Conservation (phyloP, 2,888 invertebrate species). For the Pheosia tremula region DNA sequence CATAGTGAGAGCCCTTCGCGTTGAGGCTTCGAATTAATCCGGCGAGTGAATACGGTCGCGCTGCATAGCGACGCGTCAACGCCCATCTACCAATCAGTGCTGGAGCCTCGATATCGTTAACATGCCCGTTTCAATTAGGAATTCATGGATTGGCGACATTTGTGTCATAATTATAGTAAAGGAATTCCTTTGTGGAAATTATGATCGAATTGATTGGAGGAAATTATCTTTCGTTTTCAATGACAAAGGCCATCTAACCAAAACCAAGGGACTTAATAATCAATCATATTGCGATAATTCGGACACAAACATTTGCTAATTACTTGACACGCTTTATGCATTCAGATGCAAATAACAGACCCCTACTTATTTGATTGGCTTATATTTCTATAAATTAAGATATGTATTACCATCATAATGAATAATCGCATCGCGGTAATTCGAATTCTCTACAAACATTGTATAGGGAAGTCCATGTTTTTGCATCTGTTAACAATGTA, state of each 20-base stretch:
- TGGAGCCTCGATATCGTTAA: neutral
- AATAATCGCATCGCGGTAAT: neutral
- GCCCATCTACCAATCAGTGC: neutral
- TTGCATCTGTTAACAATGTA: neutral
- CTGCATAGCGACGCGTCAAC: neutral
- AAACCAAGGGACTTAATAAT: too few relatives aligned
- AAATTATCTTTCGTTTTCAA: too few relatives aligned
- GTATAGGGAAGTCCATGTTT: too few relatives aligned
- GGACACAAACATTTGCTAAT: too few relatives aligned
- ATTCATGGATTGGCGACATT: neutral
- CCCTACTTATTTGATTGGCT: too few relatives aligned
- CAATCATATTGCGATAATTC: too few relatives aligned
- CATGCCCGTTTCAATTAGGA: neutral
- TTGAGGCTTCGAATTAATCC: slow-evolving; percentile 2
- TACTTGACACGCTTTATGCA: too few relatives aligned
- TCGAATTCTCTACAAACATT: slow-evolving; percentile 4
- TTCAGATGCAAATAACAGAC: too few relatives aligned
- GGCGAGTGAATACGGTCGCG: neutral
- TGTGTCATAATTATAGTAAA: neutral
- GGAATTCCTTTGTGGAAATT: neutral
- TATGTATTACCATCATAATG: neutral
- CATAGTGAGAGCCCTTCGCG: neutral
- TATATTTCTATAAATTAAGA: too few relatives aligned
- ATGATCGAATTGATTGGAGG: neutral
- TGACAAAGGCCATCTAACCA: too few relatives aligned